Evolutionary conservation across 2,113 vertebrate species (phyloP), one percentile per base, ranked within the genome.

Genomic region (Choloepus hoffmanni): DNA sequence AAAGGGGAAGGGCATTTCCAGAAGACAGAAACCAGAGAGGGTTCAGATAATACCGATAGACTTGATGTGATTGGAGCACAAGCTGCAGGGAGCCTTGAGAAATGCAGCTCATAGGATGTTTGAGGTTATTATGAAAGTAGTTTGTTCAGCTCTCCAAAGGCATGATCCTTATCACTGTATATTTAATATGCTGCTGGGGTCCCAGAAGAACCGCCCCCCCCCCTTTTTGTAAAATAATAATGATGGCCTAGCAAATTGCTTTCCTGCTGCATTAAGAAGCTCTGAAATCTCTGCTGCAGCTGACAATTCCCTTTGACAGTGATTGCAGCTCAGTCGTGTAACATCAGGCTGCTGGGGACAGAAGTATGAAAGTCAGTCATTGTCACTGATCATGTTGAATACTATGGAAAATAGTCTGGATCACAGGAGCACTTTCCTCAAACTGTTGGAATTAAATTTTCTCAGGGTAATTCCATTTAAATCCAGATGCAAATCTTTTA

Each of bases 61-160:
- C 19, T n/a, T 14, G 14, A 19, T 0, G 1, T n/a, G 15, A 26
- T 8, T 21, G 3, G 9, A 1, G 3, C 45, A 30, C 40, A 0
- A 36, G 45, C 28, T 9, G 2, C 1, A 68, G 23, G 70, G 43
- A 11, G 1, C 16, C 3, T 11, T 28, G 36, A 92, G 67, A 76
- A 45, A 62, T 0, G 0, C 15, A 48, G 0, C 53, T 70, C 50
- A 0, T 1, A 0, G 11, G 89, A 72, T 15, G 15, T 19, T 26
- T 15, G 16, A 28, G 30, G 16, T 7, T 36, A 4, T 26, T 3
- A 0, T 14, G 26, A 48, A 24, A 24, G n/a, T 0, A 21, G 19
- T 33, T 53, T 63, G 0, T 33, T 48, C 15, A 4, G 50, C 33
- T 63, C 67, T 65, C 73, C 21, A n/a, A 76, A 94, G 65, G n/a